These are phyloP conservation scores for Moxostoma hubbsi DNA, from an alignment of 2,797 vertebrate genomes.

Conservation along the genomic window DNA sequence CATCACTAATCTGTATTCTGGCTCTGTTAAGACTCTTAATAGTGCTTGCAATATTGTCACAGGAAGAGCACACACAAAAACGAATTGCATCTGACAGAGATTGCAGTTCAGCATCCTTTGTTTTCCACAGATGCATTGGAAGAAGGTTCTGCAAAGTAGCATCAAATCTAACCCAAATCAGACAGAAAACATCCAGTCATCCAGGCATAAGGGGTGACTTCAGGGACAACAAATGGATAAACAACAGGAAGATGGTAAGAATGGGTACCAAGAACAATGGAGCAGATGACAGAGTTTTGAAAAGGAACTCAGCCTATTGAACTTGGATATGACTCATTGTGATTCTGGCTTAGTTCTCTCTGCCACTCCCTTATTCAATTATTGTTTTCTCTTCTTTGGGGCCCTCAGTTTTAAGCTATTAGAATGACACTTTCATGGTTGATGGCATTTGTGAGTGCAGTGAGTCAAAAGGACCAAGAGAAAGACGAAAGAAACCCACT, in stretches of 20 bases:
- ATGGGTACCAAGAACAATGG: conserved; percentile 18
- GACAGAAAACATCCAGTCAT: neutral
- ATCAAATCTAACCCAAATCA: neutral
- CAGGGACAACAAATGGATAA: neutral
- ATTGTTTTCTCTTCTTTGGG: conserved; percentile 42
- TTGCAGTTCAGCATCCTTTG: neutral
- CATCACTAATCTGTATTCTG: conserved; percentile 25
- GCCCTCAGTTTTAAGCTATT: conserved; percentile 38
- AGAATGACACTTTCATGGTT: conserved; percentile 40
- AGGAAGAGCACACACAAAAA: conserved; percentile 22
- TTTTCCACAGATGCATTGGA: neutral
- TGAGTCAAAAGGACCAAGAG: conserved; percentile 48
- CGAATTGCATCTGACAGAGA: neutral
- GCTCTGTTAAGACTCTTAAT: conserved; percentile 33
- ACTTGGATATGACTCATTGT: conserved; percentile 51
- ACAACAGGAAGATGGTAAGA: neutral
- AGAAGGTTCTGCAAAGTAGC: neutral
- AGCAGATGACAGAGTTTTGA: conserved; percentile 2
- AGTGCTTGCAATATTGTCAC: conserved; percentile 5
- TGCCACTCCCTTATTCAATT: conserved; percentile 50
- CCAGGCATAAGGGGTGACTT: neutral
- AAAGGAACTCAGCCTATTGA: conserved; percentile 19
- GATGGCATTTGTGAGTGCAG: conserved; percentile 1
- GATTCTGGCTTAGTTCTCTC: conserved; percentile 31
- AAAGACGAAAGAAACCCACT: conserved; percentile 51